Percentiles rank a stretch among this genome's conserved stretches.
Evolutionary conservation across 2,113 vertebrate species (phyloP).

Genomic region (Megaleporinus macrocephalus): DNA sequence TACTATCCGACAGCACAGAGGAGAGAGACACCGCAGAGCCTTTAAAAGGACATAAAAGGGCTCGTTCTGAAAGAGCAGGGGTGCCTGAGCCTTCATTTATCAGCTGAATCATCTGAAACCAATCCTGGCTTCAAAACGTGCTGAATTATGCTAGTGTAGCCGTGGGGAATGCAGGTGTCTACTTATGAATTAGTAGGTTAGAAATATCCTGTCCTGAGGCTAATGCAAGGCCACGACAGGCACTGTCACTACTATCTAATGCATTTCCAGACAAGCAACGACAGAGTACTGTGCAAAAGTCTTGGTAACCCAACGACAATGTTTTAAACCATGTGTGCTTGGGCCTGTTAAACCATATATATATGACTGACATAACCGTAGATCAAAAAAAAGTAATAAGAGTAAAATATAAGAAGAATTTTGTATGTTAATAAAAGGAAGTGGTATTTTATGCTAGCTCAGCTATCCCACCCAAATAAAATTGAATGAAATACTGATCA

Average conservation of each 20-base stretch:
- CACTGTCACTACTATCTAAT: not conserved
- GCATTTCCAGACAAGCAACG: not conserved
- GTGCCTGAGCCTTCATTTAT: not conserved
- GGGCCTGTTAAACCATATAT: too few species aligned
- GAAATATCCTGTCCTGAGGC: constrained; percentile 23
- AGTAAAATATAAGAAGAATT: too few species aligned
- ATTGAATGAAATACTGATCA: too few species aligned
- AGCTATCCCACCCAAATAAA: too few species aligned
- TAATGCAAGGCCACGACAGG: not conserved
- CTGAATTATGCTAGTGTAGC: not conserved
- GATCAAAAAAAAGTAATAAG: too few species aligned
- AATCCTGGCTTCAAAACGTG: not conserved
- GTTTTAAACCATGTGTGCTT: too few species aligned
- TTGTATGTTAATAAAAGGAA: too few species aligned
- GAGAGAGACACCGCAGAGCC: not conserved
- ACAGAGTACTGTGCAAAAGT: too few species aligned
- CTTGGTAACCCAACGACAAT: too few species aligned
- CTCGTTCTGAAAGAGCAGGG: not conserved
- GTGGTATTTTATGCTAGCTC: too few species aligned
- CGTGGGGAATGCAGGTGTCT: not conserved
- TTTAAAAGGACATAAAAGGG: constrained; percentile 10
- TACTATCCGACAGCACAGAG: not conserved
- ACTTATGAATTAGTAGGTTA: constrained; percentile 26
- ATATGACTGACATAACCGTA: too few species aligned
- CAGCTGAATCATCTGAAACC: constrained; percentile 1